Evolutionary conservation across 1,140 invertebrate genomes (phyloP).

Genomic region (Liolophura sinensis): DNA sequence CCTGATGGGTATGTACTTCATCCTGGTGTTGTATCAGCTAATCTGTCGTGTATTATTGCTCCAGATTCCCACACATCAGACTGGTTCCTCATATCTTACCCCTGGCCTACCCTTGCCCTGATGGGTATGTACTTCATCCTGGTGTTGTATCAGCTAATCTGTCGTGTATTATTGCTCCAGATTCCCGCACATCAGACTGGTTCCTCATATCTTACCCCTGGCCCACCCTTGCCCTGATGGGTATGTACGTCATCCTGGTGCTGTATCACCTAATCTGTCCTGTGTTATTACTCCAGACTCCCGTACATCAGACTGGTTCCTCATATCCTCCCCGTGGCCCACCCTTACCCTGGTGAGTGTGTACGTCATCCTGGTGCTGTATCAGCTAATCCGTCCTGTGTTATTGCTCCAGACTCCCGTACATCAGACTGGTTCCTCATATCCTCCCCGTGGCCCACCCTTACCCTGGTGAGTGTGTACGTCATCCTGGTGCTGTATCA

Average conservation of each 20-base stretch:
- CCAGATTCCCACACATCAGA: too few relatives aligned
- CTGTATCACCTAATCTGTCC: too few relatives aligned
- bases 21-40: conserved; percentile 36
- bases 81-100: too few relatives aligned
- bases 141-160: background rate
- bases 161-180: conserved; percentile 35
- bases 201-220: conserved; percentile 58
- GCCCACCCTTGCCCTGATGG: conserved; percentile 52
- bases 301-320: conserved; percentile 58
- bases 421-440: too few relatives aligned
- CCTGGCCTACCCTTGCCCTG: too few relatives aligned
- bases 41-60: too few relatives aligned
- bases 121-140: too few relatives aligned
- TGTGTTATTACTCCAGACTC: conserved; percentile 48
- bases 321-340: conserved; percentile 58
- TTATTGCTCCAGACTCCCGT: too few relatives aligned
- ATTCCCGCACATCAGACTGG: conserved; percentile 59
- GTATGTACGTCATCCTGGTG: conserved; percentile 55
- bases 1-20: conserved; percentile 53
- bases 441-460: too few relatives aligned
- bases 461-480: too few relatives aligned
- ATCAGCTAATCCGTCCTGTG: too few relatives aligned
- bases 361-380: conserved; percentile 55
- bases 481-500: too few relatives aligned
- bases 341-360: conserved; percentile 48